A percentile compares a stretch with the other conserved stretches of the same genome.
Evolutionary conservation across 2,888 invertebrate species (phyloP).

Genomic region (Plemyria rubiginata): DNA sequence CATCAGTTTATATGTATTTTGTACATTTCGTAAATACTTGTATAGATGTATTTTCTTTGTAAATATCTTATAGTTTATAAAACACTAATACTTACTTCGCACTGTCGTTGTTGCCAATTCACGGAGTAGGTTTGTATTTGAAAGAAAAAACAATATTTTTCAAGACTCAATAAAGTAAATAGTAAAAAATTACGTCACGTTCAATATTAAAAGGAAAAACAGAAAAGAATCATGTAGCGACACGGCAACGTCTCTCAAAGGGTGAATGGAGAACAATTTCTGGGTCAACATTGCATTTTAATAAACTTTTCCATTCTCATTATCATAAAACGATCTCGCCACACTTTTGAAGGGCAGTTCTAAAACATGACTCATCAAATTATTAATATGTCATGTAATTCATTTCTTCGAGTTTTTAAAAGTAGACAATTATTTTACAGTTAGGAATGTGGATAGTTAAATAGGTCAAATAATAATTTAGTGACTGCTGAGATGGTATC

Average conservation of each 20-base stretch:
- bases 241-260: constrained; percentile 54
- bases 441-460: too few relatives aligned
- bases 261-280: constrained; percentile 51
- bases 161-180: constrained; percentile 7
- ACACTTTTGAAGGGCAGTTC: constrained; percentile 29
- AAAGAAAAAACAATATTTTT: constrained; percentile 2
- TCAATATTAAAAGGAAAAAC: constrained; percentile 63
- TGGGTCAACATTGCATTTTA: constrained; percentile 58
- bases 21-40: too few relatives aligned
- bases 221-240: constrained; percentile 56
- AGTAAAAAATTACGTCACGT: constrained; percentile 62
- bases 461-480: too few relatives aligned
- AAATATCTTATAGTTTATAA: too few relatives aligned
- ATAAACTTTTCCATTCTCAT: constrained; percentile 48
- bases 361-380: neutral
- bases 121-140: neutral
- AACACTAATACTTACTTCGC: too few relatives aligned
- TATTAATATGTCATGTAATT: too few relatives aligned
- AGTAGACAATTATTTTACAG: too few relatives aligned
- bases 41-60: too few relatives aligned
- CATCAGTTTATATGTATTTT: too few relatives aligned
- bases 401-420: too few relatives aligned
- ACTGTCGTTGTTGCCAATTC: neutral
- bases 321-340: constrained; percentile 43
- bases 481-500: too few relatives aligned